These are phyloP conservation scores for Acanthornis magna DNA, from an alignment of 2,797 vertebrate species.

Conservation along the genomic window DNA sequence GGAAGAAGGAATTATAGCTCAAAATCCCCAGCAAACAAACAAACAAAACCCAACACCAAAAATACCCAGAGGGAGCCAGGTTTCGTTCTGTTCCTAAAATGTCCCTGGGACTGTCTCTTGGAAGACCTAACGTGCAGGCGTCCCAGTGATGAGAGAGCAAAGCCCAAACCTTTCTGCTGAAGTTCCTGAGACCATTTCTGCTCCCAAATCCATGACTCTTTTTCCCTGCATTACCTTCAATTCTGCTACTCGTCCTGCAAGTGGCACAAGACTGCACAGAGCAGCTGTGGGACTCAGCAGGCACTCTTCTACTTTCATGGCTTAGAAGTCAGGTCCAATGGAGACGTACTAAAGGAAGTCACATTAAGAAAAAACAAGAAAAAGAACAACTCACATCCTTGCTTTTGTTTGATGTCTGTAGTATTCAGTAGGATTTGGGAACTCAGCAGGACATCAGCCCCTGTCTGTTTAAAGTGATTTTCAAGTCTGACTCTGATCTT, in stretches of 20 bases:
- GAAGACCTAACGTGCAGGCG: not conserved
- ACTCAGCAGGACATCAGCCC: not conserved
- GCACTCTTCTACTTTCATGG: not conserved
- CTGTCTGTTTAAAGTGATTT: not conserved
- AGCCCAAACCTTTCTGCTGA: not conserved
- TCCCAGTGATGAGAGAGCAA: not conserved
- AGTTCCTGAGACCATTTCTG: not conserved
- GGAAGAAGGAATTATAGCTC: not conserved
- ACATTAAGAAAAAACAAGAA: not conserved
- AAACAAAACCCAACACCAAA: not conserved
- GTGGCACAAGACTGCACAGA: not conserved
- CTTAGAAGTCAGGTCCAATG: not conserved
- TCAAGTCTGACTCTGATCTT: not conserved
- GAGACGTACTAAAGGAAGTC: not conserved
- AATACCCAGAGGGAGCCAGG: not conserved
- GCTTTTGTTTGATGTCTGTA: not conserved
- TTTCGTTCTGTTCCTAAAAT: not conserved
- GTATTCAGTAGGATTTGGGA: not conserved
- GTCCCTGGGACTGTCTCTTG: not conserved
- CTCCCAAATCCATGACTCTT: not conserved
- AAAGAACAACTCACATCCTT: not conserved
- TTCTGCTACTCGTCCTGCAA: not conserved
- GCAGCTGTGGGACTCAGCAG: not conserved
- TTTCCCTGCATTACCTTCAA: not conserved
- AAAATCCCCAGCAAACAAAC: not conserved